Evolutionary conservation across 2,113 vertebrate species (phyloP).

Genomic region (Zingel zingel): DNA sequence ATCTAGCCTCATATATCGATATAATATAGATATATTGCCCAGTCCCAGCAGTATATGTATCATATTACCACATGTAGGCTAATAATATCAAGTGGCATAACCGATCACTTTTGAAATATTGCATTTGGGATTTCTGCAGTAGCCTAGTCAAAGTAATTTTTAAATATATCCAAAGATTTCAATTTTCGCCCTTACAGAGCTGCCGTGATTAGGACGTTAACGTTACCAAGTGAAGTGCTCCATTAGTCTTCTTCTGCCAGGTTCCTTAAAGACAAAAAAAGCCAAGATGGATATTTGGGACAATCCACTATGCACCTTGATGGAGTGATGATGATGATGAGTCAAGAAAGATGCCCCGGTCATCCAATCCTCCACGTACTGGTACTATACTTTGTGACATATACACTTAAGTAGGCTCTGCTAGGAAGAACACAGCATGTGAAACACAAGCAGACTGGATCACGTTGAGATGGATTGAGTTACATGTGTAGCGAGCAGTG

Average conservation of each 20-base stretch:
- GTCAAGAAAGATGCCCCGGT: not conserved
- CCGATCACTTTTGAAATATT: too few relatives aligned
- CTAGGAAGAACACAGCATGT: constrained; percentile 16
- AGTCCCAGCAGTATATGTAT: too few relatives aligned
- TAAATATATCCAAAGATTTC: not conserved
- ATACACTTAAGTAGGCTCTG: not conserved
- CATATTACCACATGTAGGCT: too few relatives aligned
- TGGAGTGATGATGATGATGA: not conserved
- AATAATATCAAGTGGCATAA: too few relatives aligned
- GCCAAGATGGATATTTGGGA: not conserved
- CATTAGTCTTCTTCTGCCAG: not conserved
- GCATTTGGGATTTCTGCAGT: too few relatives aligned
- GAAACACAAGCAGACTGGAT: constrained; percentile 62
- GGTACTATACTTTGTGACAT: constrained; percentile 6
- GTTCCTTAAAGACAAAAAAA: not conserved
- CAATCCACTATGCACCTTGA: not conserved
- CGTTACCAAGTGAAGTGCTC: not conserved
- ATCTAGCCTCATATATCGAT: too few relatives aligned
- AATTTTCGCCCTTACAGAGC: too few relatives aligned
- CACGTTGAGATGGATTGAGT: constrained; percentile 54
- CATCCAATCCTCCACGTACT: constrained; percentile 26
- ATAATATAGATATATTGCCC: too few relatives aligned
- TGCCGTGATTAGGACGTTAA: not conserved
- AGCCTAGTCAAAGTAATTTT: too few relatives aligned
- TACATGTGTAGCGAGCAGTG: constrained; percentile 15